Conservation (phyloP, 2,888 invertebrate species). For the Anorthoa munda region DNA sequence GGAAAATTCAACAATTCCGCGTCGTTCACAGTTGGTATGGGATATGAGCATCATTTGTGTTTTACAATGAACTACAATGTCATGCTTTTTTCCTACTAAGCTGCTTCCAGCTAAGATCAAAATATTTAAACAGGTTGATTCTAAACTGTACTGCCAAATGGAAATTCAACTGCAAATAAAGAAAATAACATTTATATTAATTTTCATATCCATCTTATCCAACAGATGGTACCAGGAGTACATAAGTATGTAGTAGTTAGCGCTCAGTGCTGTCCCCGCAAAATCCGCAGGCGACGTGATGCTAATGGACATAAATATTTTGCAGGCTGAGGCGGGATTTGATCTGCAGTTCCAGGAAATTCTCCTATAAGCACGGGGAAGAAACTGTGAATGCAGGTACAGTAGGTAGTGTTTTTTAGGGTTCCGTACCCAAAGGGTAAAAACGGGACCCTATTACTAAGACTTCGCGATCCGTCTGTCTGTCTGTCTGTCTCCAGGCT, state of each 20-base stretch:
- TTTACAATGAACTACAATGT: background rate
- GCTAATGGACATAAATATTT: conserved; percentile 55
- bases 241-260: conserved; percentile 18
- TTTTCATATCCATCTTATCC: background rate
- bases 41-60: background rate
- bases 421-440: no score
- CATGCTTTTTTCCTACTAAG: background rate
- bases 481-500: no score
- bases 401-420: background rate
- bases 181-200: background rate
- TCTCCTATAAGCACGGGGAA: background rate
- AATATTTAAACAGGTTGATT: no score
- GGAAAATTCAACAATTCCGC: conserved; percentile 3
- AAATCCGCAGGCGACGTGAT: conserved; percentile 23
- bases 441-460: no score
- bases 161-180: no score
- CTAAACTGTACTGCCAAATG: no score
- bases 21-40: background rate
- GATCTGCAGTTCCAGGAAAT: conserved; percentile 21
- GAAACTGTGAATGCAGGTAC: background rate
- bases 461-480: no score
- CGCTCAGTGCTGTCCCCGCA: background rate
- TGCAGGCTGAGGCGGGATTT: conserved; percentile 8
- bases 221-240: conserved; percentile 9
- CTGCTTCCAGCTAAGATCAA: no score